Conservation (phyloP, 1,140 invertebrate species). For the Solenopsis fugax region DNA sequence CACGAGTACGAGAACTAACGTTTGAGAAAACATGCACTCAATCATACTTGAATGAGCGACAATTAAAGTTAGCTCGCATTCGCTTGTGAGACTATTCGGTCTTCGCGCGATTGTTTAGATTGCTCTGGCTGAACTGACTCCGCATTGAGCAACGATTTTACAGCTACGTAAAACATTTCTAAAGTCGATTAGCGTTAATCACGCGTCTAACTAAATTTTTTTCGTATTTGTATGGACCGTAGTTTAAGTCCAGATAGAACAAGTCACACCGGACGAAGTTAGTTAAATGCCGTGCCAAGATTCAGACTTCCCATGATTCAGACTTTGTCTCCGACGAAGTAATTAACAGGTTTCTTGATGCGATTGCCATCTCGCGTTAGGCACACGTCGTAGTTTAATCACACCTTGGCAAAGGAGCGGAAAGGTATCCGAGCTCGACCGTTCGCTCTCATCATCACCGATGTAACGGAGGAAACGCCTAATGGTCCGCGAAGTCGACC, state of each 20-base stretch:
- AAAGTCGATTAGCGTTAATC: background rate
- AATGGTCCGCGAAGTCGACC: slow-evolving; percentile 77
- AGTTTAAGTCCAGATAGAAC: background rate
- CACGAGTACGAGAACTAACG: slow-evolving; percentile 11
- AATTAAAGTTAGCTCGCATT: slow-evolving; percentile 35
- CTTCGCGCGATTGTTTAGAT: background rate
- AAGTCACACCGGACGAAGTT: background rate
- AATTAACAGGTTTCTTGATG: slow-evolving; percentile 30
- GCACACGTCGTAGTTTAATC: slow-evolving; percentile 33
- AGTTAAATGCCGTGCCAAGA: slow-evolving; percentile 9
- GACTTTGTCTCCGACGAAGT: background rate
- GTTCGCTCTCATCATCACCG: slow-evolving; percentile 24
- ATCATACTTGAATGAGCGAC: slow-evolving; percentile 44
- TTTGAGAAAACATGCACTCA: slow-evolving; percentile 42
- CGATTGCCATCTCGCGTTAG: slow-evolving; percentile 8
- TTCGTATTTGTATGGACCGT: background rate
- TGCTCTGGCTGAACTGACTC: background rate
- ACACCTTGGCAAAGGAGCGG: background rate
- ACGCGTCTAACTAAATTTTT: slow-evolving; percentile 11
- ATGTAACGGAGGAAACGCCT: slow-evolving; percentile 72
- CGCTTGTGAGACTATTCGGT: background rate
- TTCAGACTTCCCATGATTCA: too few species aligned
- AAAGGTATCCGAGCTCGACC: background rate
- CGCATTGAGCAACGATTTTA: slow-evolving; percentile 23
- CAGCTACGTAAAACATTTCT: background rate